Conservation (phyloP, 2,797 vertebrate species). For the Ataeniobius toweri region DNA sequence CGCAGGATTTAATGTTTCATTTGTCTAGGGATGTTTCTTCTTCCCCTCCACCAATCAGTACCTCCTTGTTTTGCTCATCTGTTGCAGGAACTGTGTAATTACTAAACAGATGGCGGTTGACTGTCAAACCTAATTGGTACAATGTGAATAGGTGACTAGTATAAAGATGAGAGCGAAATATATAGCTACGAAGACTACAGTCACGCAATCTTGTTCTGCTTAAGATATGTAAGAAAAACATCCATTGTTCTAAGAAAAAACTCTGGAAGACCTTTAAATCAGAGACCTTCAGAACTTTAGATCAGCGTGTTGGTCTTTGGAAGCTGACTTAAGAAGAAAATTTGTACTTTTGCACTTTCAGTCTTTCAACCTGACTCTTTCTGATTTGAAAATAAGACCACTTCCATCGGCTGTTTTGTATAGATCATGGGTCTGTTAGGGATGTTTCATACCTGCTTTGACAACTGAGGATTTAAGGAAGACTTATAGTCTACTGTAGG, state of each 20-base stretch:
- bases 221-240: not conserved
- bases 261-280: not conserved
- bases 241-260: not conserved
- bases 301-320: not conserved
- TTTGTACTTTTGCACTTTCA: not conserved
- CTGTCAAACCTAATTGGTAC: conserved; percentile 21
- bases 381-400: no score
- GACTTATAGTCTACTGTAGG: not conserved
- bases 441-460: not conserved
- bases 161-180: conserved; percentile 11
- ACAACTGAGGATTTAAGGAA: not conserved
- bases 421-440: not conserved
- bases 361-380: not conserved
- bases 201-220: not conserved
- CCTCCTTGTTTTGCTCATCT: conserved; percentile 47
- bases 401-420: no score
- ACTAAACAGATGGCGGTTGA: conserved; percentile 52
- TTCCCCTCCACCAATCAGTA: conserved; percentile 43
- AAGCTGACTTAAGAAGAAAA: not conserved
- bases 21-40: conserved; percentile 34
- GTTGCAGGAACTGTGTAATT: conserved; percentile 42
- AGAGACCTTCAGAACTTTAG: not conserved
- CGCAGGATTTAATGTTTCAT: conserved; percentile 54
- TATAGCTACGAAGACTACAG: conserved; percentile 4
- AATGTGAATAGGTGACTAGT: conserved; percentile 23